Evolutionary conservation across 2,797 vertebrate genomes (phyloP).

Genomic region (Syngnathus acus): DNA sequence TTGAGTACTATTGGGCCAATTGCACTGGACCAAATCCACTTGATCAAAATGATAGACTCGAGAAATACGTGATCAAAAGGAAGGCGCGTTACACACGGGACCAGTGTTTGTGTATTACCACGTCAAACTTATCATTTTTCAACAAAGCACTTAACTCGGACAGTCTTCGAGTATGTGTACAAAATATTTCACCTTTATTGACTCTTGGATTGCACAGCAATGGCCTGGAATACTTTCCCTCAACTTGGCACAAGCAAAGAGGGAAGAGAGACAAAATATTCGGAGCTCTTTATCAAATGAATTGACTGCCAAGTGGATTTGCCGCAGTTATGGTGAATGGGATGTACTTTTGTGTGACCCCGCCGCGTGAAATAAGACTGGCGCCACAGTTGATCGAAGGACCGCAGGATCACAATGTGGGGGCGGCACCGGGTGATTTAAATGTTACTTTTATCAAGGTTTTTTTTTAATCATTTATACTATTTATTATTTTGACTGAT

Average conservation of each 20-base stretch:
- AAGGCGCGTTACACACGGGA: background rate
- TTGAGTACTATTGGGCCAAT: conserved; percentile 54
- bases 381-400: conserved; percentile 39
- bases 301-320: conserved; percentile 52
- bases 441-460: conserved; percentile 53
- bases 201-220: background rate
- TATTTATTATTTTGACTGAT: conserved; percentile 63
- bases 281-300: conserved; percentile 35
- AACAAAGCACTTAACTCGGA: background rate
- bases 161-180: background rate
- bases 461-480: conserved; percentile 60
- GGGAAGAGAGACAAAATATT: conserved; percentile 40
- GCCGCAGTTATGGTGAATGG: conserved; percentile 36
- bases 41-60: conserved; percentile 21
- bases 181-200: background rate
- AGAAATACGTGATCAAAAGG: background rate
- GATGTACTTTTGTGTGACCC: conserved; percentile 48
- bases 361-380: conserved; percentile 49
- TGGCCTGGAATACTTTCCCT: background rate
- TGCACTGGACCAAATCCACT: conserved; percentile 28
- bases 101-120: conserved; percentile 47
- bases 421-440: conserved; percentile 40
- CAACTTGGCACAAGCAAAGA: background rate
- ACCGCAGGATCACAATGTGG: conserved; percentile 45
- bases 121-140: conserved; percentile 60